A percentile compares a stretch with the other conserved stretches of the same genome.
Evolutionary conservation across 53 echinoderm and acorn worm genomes (phyloP).

Genomic region (Echinometra lucunter): DNA sequence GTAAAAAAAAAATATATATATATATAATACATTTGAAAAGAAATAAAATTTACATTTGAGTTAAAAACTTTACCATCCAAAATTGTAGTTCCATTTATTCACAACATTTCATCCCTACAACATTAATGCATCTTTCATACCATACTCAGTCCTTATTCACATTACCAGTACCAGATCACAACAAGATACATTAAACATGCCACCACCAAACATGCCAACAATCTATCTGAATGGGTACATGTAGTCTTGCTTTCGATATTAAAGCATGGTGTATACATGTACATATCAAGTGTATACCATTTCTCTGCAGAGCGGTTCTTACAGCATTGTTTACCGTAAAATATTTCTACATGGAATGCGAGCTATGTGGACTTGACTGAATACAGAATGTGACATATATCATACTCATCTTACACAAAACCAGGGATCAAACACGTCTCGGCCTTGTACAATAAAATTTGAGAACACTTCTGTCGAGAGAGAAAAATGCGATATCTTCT

Average conservation of each 20-base stretch:
- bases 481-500: conserved; percentile 14
- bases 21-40: too few relatives aligned
- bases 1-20: too few relatives aligned
- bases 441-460: conserved; percentile 28
- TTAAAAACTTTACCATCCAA: too few relatives aligned
- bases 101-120: not conserved
- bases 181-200: not conserved
- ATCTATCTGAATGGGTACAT: not conserved
- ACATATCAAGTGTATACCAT: conserved; percentile 1
- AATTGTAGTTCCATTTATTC: too few relatives aligned
- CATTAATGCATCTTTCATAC: too few relatives aligned
- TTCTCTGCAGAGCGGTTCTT: conserved; percentile 14
- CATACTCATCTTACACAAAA: conserved; percentile 31
- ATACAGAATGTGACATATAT: conserved; percentile 31
- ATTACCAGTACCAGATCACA: not conserved
- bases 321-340: conserved; percentile 20
- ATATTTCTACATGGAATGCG: conserved; percentile 20
- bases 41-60: too few relatives aligned
- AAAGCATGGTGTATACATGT: not conserved
- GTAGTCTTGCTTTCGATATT: not conserved
- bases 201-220: not conserved
- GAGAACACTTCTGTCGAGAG: conserved; percentile 24
- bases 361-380: not conserved
- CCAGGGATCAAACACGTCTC: not conserved
- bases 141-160: not conserved